Evolutionary conservation across 2,888 invertebrate species (phyloP).

Genomic region (Oscheius onirici): DNA sequence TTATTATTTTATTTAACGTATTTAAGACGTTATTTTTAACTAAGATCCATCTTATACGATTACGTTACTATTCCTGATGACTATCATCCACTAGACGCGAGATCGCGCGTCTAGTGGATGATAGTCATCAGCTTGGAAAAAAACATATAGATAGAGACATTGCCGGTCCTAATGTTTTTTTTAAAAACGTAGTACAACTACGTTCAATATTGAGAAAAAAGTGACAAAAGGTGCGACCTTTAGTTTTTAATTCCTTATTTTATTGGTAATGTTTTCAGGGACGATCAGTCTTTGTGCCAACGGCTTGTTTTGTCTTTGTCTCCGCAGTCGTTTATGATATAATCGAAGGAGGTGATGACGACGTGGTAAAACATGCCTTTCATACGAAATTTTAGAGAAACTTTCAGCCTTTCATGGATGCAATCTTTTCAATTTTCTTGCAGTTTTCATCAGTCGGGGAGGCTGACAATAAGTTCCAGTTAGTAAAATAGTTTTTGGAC

Average conservation of each 20-base stretch:
- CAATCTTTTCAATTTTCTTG: conserved; percentile 63
- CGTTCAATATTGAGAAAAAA: no score
- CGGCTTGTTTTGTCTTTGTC: conserved; percentile 54
- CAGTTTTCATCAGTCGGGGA: conserved; percentile 64
- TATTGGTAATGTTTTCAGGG: conserved; percentile 44
- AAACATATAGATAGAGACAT: no score
- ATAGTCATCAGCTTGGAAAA: no score
- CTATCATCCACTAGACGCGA: no score
- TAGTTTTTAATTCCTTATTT: background rate
- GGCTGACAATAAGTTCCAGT: conserved; percentile 54
- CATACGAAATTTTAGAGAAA: background rate
- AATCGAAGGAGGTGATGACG: conserved; percentile 62
- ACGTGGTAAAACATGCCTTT: conserved; percentile 47
- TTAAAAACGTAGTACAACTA: no score
- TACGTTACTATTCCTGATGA: no score
- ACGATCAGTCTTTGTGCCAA: conserved; percentile 47
- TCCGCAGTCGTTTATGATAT: conserved; percentile 64
- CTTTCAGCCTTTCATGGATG: conserved; percentile 66
- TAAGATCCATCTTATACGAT: no score
- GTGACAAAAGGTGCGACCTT: no score
- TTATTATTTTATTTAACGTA: no score
- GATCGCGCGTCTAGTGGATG: no score
- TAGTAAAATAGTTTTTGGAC: conserved; percentile 11
- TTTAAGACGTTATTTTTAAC: no score
- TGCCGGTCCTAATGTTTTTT: no score